Base-by-base conservation (phyloP, 2,113 vertebrate species). In the Trinectes maculatus region DNA sequence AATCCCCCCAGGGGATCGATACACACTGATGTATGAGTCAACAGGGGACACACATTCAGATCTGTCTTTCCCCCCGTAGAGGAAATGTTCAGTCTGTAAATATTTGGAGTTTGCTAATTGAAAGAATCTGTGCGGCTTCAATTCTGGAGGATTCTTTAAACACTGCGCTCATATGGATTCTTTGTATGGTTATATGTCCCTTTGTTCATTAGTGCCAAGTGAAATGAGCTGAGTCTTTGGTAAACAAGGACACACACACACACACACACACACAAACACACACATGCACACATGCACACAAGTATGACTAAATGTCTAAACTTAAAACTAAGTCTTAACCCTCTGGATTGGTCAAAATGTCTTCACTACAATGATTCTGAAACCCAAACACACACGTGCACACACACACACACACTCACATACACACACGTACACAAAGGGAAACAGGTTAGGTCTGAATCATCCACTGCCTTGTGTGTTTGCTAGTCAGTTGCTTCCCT, bases 101-200 rank as follows among this genome's bases (percentile, higher is more conserved):
- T 91, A 92, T 91, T 92, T 91, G 80, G 84, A 91, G 70, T 89
- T 84, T 67, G 71, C 71, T 89, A 92, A 92, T 91, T 89, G 79
- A 89, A 93, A 90, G 82, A 88, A 86, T 86, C 34, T 92, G 90
- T 42, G 61, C 47, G 51, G 79, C 84, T 73, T 76, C 49, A 67
- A 52, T 79, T 86, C 86, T 59, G 76, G 70, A 62, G 54, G 67
- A 77, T 84, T 84, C 78, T 85, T 88, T 85, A 91, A 91, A 91
- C 86, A 87, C 67, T 57, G 71, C 19, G 3, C 77, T 86, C 83
- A 67, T 80, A 86, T 73, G 69, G 80, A 84, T 76, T 68, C 83
- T 76, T 80, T 85, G 82, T 83, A 53, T 69, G 76, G 72, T 57
- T 67, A 68, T 88, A 70, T 85, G 73, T 73, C 77, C 74, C 79